phyloP scores from a whole-genome alignment of 2,888 invertebrate species.

The Tetragonisca angustula region DNA sequence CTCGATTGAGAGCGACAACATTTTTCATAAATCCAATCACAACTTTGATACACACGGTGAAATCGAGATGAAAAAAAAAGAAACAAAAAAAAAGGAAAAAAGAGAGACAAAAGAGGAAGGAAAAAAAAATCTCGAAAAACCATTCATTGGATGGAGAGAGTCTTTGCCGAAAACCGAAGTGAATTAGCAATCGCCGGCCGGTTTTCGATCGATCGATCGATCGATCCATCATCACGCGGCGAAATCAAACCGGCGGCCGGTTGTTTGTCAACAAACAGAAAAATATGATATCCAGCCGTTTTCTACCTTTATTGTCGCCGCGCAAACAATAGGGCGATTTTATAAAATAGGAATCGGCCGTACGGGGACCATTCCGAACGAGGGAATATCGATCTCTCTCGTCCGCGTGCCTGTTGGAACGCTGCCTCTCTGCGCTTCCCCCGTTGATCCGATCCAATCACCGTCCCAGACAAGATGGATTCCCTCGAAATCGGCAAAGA shows the following conservation, averaged over 20 bases:
- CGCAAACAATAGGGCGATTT: constrained; percentile 38
- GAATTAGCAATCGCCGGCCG: constrained; percentile 13
- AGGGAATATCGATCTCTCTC: constrained; percentile 20
- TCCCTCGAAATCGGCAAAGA: not conserved
- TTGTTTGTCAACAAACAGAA: constrained; percentile 32
- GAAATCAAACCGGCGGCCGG: not conserved
- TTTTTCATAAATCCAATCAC: not conserved
- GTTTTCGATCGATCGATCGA: not conserved
- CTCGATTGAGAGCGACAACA: not conserved
- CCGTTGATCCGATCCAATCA: not conserved
- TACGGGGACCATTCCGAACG: not conserved
- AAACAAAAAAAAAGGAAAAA: not conserved
- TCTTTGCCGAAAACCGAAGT: not conserved
- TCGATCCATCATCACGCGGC: constrained; percentile 3
- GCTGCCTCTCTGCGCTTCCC: not conserved
- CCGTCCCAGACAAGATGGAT: not conserved
- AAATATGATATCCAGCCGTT: constrained; percentile 32
- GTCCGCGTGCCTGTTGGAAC: not conserved
- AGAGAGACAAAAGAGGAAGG: not conserved
- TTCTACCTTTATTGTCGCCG: constrained; percentile 24
- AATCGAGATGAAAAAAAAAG: not conserved
- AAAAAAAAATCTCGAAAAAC: not conserved
- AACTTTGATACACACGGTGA: not conserved
- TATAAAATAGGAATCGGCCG: constrained; percentile 28
- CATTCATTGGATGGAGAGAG: not conserved